Conservation (phyloP, 2,888 invertebrate genomes). For the Conops quadrifasciatus region DNA sequence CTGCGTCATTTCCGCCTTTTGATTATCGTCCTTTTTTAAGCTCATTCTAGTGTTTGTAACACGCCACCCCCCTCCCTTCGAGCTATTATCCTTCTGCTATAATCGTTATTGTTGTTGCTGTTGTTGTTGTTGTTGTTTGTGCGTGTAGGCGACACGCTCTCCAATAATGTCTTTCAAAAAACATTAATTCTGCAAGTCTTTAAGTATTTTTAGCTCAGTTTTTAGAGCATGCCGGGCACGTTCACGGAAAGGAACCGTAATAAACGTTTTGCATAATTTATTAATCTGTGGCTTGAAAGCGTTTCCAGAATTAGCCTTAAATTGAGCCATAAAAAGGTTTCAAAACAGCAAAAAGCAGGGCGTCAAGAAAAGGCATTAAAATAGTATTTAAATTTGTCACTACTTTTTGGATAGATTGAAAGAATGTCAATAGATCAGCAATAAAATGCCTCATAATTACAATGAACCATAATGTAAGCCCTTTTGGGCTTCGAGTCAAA, state of each 20-base stretch:
- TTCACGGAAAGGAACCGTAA: neutral
- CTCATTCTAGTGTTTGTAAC: neutral
- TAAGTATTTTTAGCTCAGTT: constrained; percentile 22
- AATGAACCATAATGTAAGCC: no score
- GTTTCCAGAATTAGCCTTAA: no score
- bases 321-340: no score
- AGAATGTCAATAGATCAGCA: no score
- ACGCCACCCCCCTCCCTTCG: neutral
- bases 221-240: neutral
- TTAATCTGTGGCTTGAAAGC: neutral
- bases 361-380: no score
- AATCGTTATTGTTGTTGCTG: neutral
- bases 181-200: constrained; percentile 29
- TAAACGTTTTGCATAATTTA: constrained; percentile 7
- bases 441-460: no score
- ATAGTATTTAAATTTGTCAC: no score
- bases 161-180: neutral
- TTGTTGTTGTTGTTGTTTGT: neutral
- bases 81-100: neutral
- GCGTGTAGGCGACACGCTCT: no score
- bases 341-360: no score
- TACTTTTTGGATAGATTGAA: no score
- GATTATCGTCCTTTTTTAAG: neutral
- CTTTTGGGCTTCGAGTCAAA: no score
- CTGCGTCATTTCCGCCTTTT: constrained; percentile 7